Conservation (phyloP, 2,113 vertebrate genomes). For the Ameiurus melas region DNA sequence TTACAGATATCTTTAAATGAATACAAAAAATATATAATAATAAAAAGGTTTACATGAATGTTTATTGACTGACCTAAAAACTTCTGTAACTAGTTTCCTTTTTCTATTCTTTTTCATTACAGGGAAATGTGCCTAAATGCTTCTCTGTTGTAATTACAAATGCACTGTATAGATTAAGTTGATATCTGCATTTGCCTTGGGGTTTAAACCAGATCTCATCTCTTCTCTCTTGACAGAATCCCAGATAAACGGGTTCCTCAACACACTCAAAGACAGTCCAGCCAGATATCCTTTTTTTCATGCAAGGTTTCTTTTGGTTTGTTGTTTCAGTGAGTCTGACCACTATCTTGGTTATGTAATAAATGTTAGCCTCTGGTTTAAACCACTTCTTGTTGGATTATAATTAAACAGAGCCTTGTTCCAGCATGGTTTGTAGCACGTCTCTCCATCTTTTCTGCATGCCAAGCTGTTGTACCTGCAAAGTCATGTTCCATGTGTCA, state of each 20-base stretch:
- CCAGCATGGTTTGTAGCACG: neutral
- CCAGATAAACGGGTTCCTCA: slow-evolving; percentile 85
- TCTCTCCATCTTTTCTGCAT: slow-evolving; percentile 9
- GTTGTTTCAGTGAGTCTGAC: neutral
- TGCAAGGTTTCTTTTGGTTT: neutral
- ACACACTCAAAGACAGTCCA: slow-evolving; percentile 91
- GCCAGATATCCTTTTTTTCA: slow-evolving; percentile 92
- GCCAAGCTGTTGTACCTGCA: neutral
- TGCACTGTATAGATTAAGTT: neutral
- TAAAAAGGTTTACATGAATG: neutral
- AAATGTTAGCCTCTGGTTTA: neutral
- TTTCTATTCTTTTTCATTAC: neutral
- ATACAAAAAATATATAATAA: neutral
- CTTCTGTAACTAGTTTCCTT: neutral
- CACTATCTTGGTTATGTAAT: neutral
- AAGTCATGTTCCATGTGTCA: neutral
- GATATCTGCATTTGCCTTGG: neutral
- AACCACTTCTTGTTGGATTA: neutral
- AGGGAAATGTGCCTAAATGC: neutral
- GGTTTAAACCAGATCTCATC: neutral
- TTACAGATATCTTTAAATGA: too few species aligned
- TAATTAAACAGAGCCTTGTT: neutral
- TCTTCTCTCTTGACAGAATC: slow-evolving; percentile 79
- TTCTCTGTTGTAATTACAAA: neutral
- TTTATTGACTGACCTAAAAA: neutral